A percentile compares a stretch with the other conserved stretches of the same genome.
phyloP scores from a whole-genome alignment of 2,888 invertebrate species.

The Choristoneura rosaceana region DNA sequence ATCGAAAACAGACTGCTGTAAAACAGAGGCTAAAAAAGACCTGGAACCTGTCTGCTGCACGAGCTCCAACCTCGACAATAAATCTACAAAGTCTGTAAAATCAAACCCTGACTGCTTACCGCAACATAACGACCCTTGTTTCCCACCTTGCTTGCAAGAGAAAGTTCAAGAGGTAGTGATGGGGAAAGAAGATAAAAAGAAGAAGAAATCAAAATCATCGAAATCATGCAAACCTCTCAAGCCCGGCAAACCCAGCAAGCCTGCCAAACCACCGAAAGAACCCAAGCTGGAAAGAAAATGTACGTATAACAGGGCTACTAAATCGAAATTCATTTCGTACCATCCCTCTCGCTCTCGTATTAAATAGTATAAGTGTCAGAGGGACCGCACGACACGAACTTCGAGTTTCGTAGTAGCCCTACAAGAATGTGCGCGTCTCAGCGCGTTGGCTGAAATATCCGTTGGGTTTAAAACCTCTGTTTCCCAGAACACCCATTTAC shows the following conservation, averaged over 20 bases:
- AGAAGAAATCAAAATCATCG: background rate
- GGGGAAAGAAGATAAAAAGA: background rate
- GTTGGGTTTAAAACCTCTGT: too few relatives aligned
- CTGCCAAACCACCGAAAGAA: background rate
- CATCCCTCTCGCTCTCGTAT: too few relatives aligned
- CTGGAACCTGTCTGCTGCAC: background rate
- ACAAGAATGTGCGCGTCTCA: too few relatives aligned
- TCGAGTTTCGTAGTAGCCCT: too few relatives aligned
- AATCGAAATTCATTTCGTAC: too few relatives aligned
- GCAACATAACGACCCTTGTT: background rate
- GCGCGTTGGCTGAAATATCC: too few relatives aligned
- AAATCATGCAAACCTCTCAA: background rate
- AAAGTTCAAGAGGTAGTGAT: background rate
- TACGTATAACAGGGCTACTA: too few relatives aligned
- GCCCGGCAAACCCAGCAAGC: background rate
- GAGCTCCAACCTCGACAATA: background rate
- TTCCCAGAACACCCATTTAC: too few relatives aligned
- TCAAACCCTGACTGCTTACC: background rate
- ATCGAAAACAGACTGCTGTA: too few relatives aligned
- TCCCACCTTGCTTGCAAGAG: background rate
- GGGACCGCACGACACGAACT: too few relatives aligned
- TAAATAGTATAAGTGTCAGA: too few relatives aligned
- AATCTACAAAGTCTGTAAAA: background rate
- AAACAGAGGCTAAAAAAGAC: background rate
- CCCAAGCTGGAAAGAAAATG: constrained; percentile 2